Conservation (phyloP, 1,140 invertebrate genomes). For the Plectrocnemia conspersa region DNA sequence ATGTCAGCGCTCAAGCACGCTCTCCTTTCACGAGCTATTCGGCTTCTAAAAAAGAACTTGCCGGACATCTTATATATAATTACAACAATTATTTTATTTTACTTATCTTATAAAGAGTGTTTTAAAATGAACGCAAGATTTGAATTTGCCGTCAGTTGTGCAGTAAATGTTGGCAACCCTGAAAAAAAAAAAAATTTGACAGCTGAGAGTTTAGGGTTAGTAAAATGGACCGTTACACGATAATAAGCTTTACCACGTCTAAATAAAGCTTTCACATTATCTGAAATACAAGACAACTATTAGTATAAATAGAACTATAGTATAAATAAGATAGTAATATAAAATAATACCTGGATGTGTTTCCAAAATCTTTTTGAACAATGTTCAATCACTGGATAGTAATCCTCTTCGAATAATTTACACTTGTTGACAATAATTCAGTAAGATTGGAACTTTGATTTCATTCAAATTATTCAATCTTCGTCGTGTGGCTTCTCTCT, state of each 20-base stretch:
- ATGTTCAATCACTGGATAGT: slow-evolving; percentile 88
- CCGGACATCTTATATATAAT: too few relatives aligned
- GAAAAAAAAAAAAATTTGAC: too few relatives aligned
- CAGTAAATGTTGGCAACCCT: too few relatives aligned
- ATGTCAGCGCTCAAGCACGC: too few relatives aligned
- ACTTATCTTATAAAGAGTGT: too few relatives aligned
- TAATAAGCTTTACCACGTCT: slow-evolving; percentile 85
- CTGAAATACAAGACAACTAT: slow-evolving; percentile 46
- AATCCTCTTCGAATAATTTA: slow-evolving; percentile 78
- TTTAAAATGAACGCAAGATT: too few relatives aligned
- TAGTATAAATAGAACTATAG: slow-evolving; percentile 20
- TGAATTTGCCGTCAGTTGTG: too few relatives aligned
- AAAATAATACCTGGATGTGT: slow-evolving; percentile 62
- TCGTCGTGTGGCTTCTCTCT: slow-evolving; percentile 90
- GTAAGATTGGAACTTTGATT: slow-evolving; percentile 79
- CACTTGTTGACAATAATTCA: slow-evolving; percentile 94
- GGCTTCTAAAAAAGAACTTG: too few relatives aligned
- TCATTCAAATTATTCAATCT: slow-evolving; percentile 77
- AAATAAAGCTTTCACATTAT: slow-evolving; percentile 90
- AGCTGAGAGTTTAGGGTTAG: too few relatives aligned
- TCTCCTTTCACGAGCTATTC: too few relatives aligned
- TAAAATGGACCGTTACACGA: too few relatives aligned
- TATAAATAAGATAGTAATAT: slow-evolving; percentile 5
- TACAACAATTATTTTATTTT: too few relatives aligned
- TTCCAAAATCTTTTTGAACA: slow-evolving; percentile 80